Evolutionary conservation across 2,888 invertebrate species (phyloP), one percentile per base, ranked within the genome.

Genomic region (Dendrolimus pini): DNA sequence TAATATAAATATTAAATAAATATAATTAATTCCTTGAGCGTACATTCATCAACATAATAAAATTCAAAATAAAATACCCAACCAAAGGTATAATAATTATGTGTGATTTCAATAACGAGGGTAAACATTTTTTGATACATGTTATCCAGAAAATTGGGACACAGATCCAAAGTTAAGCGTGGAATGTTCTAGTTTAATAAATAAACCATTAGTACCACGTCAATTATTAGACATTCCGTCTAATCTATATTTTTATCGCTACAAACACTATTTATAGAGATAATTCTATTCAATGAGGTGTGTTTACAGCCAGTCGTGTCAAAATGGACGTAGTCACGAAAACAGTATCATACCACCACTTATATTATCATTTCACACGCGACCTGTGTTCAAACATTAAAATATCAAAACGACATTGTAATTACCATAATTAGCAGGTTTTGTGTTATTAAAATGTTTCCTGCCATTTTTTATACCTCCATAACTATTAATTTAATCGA

Each of bases 291-390:
- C 66, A 67, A 62, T 62, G 61, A 66, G 65, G 69, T 63, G 67
- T 70, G 69, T 76, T 76, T 75, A 76, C 72, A 62, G 69, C 62
- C 63, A 58, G 65, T 70, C 67, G 68, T 69, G 72, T 69, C 68
- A 67, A 74, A 18, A 72, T 71, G 66, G 67, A 61, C 69, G 65
- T 60, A 63, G 72, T 68, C 76, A 75, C 77, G 77, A 59, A 68
- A 69, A 69, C 63, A 60, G 60, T 58, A 58, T 64, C 64, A 18
- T 18, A 18, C 18, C 18, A 18, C 18, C 18, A 18, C 18, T 18
- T 30, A 30, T 30, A 30, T 65, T 68, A 63, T 66, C 61, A 59
- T 65, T 62, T 62, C 57, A 64, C 77, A 77, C 69, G 75, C 74
- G 63, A 76, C 65, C 66, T 67, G 63, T 66, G 64, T 67, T 68